Evolutionary conservation across 37 sponge, comb jelly and placozoan genomes (phyloP).

Genomic region (Lycopodina hypogea): DNA sequence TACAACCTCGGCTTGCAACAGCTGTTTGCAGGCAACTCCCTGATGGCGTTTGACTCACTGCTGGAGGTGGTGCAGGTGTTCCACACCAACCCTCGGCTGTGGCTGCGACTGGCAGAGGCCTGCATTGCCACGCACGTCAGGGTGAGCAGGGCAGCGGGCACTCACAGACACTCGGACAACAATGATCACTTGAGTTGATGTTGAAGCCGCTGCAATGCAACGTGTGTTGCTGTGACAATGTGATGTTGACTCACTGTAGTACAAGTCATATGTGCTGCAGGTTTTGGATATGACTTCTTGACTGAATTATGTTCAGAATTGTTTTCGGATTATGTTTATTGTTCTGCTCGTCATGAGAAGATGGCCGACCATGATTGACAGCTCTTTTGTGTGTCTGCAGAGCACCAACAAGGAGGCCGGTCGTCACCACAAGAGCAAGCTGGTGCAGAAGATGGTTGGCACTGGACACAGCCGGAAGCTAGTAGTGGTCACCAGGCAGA

Average conservation of each 20-base stretch:
- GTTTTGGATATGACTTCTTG: too few relatives aligned
- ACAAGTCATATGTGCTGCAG: too few relatives aligned
- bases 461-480: conserved; percentile 75
- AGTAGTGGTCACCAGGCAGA: conserved; percentile 49
- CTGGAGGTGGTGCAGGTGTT: conserved; percentile 87
- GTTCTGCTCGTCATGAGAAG: too few relatives aligned
- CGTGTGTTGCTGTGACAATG: too few relatives aligned
- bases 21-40: conserved; percentile 83
- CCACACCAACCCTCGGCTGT: conserved; percentile 88
- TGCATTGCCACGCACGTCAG: conserved; percentile 76
- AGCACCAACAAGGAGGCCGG: not conserved
- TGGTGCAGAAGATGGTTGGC: conserved; percentile 73
- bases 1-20: conserved; percentile 94
- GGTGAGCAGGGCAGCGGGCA: conserved; percentile 31
- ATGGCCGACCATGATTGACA: too few relatives aligned
- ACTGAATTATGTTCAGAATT: too few relatives aligned
- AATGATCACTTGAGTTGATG: not conserved
- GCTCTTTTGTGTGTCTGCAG: conserved; percentile 5
- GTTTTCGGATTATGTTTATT: too few relatives aligned
- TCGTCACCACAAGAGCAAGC: conserved; percentile 43
- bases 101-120: conserved; percentile 94
- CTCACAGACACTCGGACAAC: not conserved
- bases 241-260: too few relatives aligned
- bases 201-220: too few relatives aligned
- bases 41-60: conserved; percentile 89